These are phyloP conservation scores for Charaxes varanes DNA, from an alignment of 1,140 invertebrate genomes.

Conservation along the genomic window DNA sequence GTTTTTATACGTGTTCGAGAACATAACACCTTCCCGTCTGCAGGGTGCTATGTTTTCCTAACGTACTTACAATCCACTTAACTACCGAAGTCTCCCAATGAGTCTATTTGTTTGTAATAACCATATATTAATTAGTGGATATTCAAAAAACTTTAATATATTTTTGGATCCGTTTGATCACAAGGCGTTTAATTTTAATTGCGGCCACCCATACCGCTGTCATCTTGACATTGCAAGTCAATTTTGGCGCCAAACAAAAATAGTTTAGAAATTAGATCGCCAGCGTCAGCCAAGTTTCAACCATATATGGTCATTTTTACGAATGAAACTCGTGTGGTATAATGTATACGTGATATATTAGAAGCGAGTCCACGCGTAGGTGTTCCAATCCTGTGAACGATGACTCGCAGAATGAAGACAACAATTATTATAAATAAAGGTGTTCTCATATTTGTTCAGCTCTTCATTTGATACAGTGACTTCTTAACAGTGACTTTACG, in stretches of 20 bases:
- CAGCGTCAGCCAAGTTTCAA: no score
- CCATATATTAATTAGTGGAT: no score
- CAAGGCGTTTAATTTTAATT: slow-evolving; percentile 3
- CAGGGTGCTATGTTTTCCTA: slow-evolving; percentile 40
- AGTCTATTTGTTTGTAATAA: no score
- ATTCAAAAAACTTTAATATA: no score
- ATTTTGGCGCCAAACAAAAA: slow-evolving; percentile 50
- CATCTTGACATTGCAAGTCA: slow-evolving; percentile 53
- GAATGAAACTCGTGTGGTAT: slow-evolving; percentile 6
- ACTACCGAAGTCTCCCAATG: slow-evolving; percentile 17
- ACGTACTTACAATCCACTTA: slow-evolving; percentile 13
- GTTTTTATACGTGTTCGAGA: slow-evolving; percentile 33
- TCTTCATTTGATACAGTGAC: slow-evolving; percentile 65
- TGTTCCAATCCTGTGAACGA: slow-evolving; percentile 63
- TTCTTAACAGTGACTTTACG: slow-evolving; percentile 50
- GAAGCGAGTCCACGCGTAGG: slow-evolving; percentile 38
- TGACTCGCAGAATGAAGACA: slow-evolving; percentile 50
- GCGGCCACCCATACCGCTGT: slow-evolving; percentile 51
- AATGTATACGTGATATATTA: slow-evolving; percentile 6
- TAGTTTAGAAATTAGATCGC: no score
- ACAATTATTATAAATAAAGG: slow-evolving; percentile 70
- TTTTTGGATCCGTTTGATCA: no score
- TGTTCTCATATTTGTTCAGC: slow-evolving; percentile 65
- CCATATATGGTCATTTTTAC: no score
- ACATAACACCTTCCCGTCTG: slow-evolving; percentile 45